These are phyloP conservation scores for Nemoura dubitans DNA, from an alignment of 2,888 invertebrate genomes.

Conservation along the genomic window DNA sequence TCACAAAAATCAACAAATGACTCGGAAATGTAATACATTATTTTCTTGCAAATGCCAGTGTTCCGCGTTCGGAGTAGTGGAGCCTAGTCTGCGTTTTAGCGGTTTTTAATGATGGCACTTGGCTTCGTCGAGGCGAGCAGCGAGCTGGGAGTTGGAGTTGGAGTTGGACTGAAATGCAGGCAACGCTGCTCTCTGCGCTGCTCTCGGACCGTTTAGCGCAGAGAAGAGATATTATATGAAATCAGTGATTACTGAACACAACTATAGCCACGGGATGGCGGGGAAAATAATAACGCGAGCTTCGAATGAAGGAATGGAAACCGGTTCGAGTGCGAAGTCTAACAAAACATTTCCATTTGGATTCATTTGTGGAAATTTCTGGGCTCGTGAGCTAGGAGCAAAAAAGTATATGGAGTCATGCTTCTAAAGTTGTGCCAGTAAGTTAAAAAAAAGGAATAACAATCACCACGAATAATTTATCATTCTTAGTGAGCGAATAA, in stretches of 20 bases:
- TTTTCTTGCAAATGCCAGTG: background rate
- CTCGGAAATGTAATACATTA: background rate
- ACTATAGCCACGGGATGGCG: background rate
- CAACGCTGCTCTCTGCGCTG: background rate
- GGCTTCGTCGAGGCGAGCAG: too few relatives aligned
- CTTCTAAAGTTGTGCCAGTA: constrained; percentile 1
- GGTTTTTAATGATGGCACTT: background rate
- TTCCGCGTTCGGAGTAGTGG: background rate
- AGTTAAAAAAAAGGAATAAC: constrained; percentile 18
- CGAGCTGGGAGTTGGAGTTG: too few relatives aligned
- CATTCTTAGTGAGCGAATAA: constrained; percentile 39
- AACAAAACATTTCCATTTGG: constrained; percentile 31
- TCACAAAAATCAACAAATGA: background rate
- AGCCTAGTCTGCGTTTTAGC: background rate
- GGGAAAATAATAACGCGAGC: background rate
- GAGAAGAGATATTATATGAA: constrained; percentile 2
- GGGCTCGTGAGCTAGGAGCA: background rate
- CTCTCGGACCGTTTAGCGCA: background rate
- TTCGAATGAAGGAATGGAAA: background rate
- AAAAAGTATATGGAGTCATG: constrained; percentile 18
- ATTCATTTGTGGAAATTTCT: constrained; percentile 18
- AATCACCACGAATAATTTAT: constrained; percentile 27
- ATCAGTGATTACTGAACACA: background rate
- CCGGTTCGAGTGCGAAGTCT: background rate
- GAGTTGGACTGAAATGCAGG: too few relatives aligned